Evolutionary conservation across 2,888 invertebrate genomes (phyloP), one percentile per base, ranked within the genome.

Genomic region (Panzeria rudis): DNA sequence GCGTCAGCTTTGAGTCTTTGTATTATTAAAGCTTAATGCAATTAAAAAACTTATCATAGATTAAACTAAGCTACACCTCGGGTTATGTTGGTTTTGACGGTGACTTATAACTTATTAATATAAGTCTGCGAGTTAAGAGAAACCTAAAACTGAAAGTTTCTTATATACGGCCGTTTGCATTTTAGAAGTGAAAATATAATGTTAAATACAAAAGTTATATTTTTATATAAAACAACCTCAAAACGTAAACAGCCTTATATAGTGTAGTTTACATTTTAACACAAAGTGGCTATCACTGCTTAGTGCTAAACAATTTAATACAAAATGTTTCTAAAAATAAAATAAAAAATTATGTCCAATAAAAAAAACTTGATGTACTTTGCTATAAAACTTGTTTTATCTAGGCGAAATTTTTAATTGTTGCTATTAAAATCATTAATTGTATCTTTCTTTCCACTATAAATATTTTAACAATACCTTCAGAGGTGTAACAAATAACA

Each of bases 391-490:
- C 38, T 38, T 25, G 8, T 25, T 50, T 38, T 25, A 69, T 59
- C 35, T 54, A 38, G 23, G 25, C 47, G 11, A 38, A 61, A 20
- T 52, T 41, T 61, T 71, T 62, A 78, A 78, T 78, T 78, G 78
- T 71, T 69, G 61, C 66, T 52, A 61, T 61, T 69, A 59, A 78
- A 59, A 69, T 52, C 15, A 11, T 69, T 61, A 69, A 71, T 50
- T 78, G 61, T 78, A 38, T 50, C 11, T 35, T 62, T 41, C 61
- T 41, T 38, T 61, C 23, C 9, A 62, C 20, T 50, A 64, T 80
- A 68, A 80, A 80, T 80, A 50, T 66, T 73, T 80, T 50, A 80
- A 73, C 38, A 59, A 59, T 66, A 59, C 73, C 35, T 73, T 35
- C 56, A 47, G 38, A 56, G 80, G 50, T 61, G 79, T 75, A 62